A percentile compares a stretch with the other conserved stretches of the same genome.
Evolutionary conservation across 2,888 invertebrate species (phyloP).

Genomic region (Notodonta ziczac): DNA sequence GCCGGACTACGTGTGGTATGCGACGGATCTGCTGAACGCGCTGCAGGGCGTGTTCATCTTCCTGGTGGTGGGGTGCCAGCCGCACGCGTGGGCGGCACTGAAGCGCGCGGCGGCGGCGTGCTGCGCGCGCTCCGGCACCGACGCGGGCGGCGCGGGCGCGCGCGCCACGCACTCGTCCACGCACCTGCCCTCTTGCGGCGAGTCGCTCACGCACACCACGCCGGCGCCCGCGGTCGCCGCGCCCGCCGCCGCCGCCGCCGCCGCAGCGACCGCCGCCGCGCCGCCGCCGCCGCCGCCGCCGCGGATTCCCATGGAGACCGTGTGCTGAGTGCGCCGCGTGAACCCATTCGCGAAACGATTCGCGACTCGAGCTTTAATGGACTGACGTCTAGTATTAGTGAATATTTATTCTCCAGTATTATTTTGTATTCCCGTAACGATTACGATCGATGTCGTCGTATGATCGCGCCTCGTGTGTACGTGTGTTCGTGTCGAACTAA

Average conservation of each 20-base stretch:
- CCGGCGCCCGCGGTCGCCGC: slow-evolving; percentile 88
- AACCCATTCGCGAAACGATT: slow-evolving; percentile 1
- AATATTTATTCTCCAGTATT: slow-evolving; percentile 77
- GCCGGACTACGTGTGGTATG: slow-evolving; percentile 92
- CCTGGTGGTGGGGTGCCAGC: slow-evolving; percentile 94
- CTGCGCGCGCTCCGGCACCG: slow-evolving; percentile 85
- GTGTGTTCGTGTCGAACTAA: slow-evolving; percentile 20
- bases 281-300: slow-evolving; percentile 59
- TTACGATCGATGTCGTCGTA: slow-evolving; percentile 48
- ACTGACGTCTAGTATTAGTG: slow-evolving; percentile 47
- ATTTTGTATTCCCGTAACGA: slow-evolving; percentile 71
- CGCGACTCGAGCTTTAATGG: slow-evolving; percentile 41
- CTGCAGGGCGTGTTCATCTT: slow-evolving; percentile 95
- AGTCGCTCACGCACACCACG: slow-evolving; percentile 89
- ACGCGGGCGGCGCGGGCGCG: slow-evolving; percentile 55
- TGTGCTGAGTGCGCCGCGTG: slow-evolving; percentile 73
- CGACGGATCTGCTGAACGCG: slow-evolving; percentile 93
- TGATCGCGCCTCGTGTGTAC: slow-evolving; percentile 18
- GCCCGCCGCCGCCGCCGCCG: slow-evolving; percentile 81
- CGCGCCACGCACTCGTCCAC: slow-evolving; percentile 89
- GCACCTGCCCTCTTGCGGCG: slow-evolving; percentile 92
- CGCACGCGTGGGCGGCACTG: slow-evolving; percentile 87
- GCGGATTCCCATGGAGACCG: slow-evolving; percentile 86
- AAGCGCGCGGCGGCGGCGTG: slow-evolving; percentile 64
- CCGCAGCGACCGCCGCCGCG: slow-evolving; percentile 75